Evolutionary conservation across 2,888 invertebrate genomes (phyloP), one percentile per base, ranked within the genome.

Genomic region (Operophtera brumata): DNA sequence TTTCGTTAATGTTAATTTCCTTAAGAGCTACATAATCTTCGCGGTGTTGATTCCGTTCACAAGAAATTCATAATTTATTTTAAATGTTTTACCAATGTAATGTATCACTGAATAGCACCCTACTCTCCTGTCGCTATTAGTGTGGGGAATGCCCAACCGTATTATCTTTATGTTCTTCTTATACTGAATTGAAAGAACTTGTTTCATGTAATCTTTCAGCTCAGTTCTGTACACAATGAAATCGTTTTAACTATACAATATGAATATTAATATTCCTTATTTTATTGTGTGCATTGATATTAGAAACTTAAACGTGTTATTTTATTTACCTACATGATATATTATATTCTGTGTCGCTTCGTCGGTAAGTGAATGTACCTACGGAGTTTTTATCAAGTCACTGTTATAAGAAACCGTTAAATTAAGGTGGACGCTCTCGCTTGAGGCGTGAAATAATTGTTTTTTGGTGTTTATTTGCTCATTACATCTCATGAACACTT

Each of bases 101-200:
- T 75, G 58, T 84, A 85, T 82, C 75, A 84, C 76, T 82, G 81
- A 72, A 78, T 82, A 86, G 86, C 83, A 88, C 86, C 86, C 84
- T 84, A 77, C 75, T 85, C 77, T 87, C 80, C 86, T 87, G 68
- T 87, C 84, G 87, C 86, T 87, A 80, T 83, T 87, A 86, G 82
- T 85, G 75, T 84, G 84, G 78, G 74, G 74, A 83, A 84, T 84
- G 79, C 75, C 59, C 62, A 77, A 74, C 75, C 79, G 64, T 79
- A 71, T 70, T 70, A 64, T 69, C 71, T 70, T 69, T 72, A 70
- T 70, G 71, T 75, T 53, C 67, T 57, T 54, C 62, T 65, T 42
- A 50, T 34, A 61, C 65, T 71, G 68, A 72, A 66, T 61, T 65
- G 70, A 64, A 74, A 73, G 70, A 56, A 51, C 20, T 50, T 71